Base-by-base conservation (phyloP, 2,113 vertebrate genomes). In the human (Homo sapiens) region DNA sequence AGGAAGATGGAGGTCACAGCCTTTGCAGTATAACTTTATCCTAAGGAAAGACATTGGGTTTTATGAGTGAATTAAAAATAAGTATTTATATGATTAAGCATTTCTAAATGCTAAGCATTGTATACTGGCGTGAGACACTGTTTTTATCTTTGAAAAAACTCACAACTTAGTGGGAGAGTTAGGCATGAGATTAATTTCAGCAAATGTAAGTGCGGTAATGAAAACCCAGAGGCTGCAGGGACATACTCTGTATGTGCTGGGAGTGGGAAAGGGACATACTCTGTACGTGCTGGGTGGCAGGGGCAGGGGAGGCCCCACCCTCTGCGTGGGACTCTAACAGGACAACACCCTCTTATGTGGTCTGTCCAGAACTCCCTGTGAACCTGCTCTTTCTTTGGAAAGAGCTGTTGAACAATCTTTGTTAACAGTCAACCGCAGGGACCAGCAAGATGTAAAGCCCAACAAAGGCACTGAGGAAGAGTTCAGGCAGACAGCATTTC, bases 51-150 rank as follows among this genome's bases (percentile, higher is more conserved):
- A 6, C 13, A 1, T 38, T 52, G 94, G 10, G 8, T 45, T 23
- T 59, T 86, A 75, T 38, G 72, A 66, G 25, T 76, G 79, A 78
- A 72, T 89, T 79, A 68, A 66, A 97, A 96, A 73, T 89, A 89
- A 89, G 35, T 59, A 68, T 86, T 57, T 89, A 81, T 48, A 48
- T 2, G 10, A 79, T 87, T 70, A 75, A 80, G 32, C 14, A 84
- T 97, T 90, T 97, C 91, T 50, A 84, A 80, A 72, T 38, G 64
- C 73, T 73, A 73, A 61, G 59, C 45, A 79, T 8, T 52, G 22
- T 50, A 40, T 18, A 52, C 27, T 3, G 32, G 59, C 30, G 7
- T 2, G 45, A 93, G 87, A 81, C 11, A 23, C 20, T 70, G 32
- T 35, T 55, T 23, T 96, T 40, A 43, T 48, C 61, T 83, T 79